These are phyloP conservation scores for Lepus oiostolus DNA, from an alignment of 2,797 vertebrate genomes.

Conservation along the genomic window DNA sequence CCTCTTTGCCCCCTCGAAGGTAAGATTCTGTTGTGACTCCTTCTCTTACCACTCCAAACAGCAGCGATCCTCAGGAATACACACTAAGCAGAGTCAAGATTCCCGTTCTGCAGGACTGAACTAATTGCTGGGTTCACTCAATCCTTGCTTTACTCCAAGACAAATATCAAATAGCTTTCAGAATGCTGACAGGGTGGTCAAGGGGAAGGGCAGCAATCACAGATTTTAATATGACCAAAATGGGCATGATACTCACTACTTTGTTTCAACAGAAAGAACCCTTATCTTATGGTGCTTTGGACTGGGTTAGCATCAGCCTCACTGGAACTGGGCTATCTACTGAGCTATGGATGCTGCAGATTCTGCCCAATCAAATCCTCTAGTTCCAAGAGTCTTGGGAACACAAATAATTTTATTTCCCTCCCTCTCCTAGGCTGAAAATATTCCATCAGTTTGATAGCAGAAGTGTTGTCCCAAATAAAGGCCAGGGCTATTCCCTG, in stretches of 20 bases:
- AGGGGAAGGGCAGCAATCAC: background rate
- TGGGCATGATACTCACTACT: background rate
- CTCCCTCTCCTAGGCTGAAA: background rate
- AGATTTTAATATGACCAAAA: background rate
- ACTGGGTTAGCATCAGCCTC: background rate
- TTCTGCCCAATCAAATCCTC: background rate
- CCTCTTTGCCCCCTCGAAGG: background rate
- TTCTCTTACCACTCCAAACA: background rate
- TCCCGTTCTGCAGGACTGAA: background rate
- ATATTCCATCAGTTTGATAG: background rate
- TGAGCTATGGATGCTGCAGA: background rate
- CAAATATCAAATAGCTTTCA: background rate
- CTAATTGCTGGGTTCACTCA: background rate
- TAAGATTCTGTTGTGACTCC: background rate
- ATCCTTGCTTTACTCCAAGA: background rate
- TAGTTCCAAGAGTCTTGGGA: constrained; percentile 22
- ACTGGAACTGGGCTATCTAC: background rate
- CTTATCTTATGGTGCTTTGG: background rate
- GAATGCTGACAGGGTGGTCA: background rate
- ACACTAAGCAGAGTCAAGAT: background rate
- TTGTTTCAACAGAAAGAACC: background rate
- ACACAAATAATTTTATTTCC: constrained; percentile 6
- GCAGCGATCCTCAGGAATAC: background rate
- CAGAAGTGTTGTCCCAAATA: background rate
- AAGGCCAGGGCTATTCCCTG: background rate